These are phyloP conservation scores for Scrobipalpa costella DNA, from an alignment of 2,888 invertebrate species.

Conservation along the genomic window DNA sequence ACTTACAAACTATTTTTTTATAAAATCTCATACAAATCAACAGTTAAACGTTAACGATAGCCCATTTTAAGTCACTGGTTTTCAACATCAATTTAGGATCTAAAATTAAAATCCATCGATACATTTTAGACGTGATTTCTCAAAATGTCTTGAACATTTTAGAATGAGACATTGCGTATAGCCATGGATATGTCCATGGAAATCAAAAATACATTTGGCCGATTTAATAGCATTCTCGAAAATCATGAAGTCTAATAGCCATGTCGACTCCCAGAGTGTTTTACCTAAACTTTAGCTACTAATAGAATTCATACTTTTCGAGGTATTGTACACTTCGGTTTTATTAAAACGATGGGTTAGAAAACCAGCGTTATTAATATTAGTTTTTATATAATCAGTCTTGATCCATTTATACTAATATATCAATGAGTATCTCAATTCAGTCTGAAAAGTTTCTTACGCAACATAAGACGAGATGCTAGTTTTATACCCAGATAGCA, in stretches of 20 bases:
- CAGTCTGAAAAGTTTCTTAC: not conserved
- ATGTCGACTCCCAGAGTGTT: not conserved
- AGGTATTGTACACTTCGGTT: slow-evolving; percentile 7
- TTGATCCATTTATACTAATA: slow-evolving; percentile 19
- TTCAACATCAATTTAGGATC: slow-evolving; percentile 11
- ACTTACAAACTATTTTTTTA: slow-evolving; percentile 50
- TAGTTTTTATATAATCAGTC: slow-evolving; percentile 13
- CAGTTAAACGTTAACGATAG: slow-evolving; percentile 33
- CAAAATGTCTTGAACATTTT: not conserved
- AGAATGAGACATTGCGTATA: not conserved
- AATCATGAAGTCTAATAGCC: not conserved
- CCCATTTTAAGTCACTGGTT: slow-evolving; percentile 31
- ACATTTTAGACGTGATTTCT: not conserved
- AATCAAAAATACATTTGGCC: slow-evolving; percentile 16
- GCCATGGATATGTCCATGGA: slow-evolving; percentile 4
- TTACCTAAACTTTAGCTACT: slow-evolving; percentile 9
- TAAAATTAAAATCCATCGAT: slow-evolving; percentile 18
- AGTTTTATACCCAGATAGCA: not conserved
- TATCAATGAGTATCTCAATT: not conserved
- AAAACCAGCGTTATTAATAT: slow-evolving; percentile 14
- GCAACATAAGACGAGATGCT: not conserved
- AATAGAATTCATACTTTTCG: slow-evolving; percentile 10
- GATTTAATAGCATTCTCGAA: slow-evolving; percentile 2
- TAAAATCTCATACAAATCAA: slow-evolving; percentile 61
- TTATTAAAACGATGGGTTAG: not conserved